Conservation (phyloP, 2,888 invertebrate species). For the Entomobrya multifasciata region DNA sequence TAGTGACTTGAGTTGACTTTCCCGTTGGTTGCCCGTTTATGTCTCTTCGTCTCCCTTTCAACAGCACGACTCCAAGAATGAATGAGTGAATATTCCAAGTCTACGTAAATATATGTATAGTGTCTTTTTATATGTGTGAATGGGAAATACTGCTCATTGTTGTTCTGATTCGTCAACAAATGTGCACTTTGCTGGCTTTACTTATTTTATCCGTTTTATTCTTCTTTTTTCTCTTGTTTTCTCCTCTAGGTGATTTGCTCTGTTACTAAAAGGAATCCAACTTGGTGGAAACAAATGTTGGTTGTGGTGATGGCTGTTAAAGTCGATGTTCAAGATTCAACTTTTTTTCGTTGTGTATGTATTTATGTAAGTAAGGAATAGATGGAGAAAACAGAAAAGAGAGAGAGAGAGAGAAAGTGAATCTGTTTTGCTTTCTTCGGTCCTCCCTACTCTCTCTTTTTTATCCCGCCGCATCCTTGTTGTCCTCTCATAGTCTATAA, state of each 20-base stretch:
- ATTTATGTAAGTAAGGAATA: not conserved
- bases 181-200: not conserved
- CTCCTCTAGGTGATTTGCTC: conserved; percentile 31
- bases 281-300: conserved; percentile 42
- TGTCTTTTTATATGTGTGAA: not conserved
- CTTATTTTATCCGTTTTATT: not conserved
- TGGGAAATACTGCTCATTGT: not conserved
- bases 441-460: not conserved
- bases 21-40: not conserved
- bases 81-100: not conserved
- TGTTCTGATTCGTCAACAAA: not conserved
- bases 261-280: conserved; percentile 48
- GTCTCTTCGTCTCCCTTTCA: not conserved
- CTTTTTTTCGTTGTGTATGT: not conserved
- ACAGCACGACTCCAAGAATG: not conserved
- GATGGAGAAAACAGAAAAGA: not conserved
- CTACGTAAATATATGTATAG: not conserved
- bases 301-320: conserved; percentile 34
- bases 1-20: conserved; percentile 16
- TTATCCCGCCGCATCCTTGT: not conserved
- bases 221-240: not conserved
- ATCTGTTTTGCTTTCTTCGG: not conserved
- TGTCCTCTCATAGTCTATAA: too few relatives aligned
- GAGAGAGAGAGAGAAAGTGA: not conserved
- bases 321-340: conserved; percentile 24